Conservation (phyloP, 2,888 invertebrate genomes). For the Psococerastis gibbosa region DNA sequence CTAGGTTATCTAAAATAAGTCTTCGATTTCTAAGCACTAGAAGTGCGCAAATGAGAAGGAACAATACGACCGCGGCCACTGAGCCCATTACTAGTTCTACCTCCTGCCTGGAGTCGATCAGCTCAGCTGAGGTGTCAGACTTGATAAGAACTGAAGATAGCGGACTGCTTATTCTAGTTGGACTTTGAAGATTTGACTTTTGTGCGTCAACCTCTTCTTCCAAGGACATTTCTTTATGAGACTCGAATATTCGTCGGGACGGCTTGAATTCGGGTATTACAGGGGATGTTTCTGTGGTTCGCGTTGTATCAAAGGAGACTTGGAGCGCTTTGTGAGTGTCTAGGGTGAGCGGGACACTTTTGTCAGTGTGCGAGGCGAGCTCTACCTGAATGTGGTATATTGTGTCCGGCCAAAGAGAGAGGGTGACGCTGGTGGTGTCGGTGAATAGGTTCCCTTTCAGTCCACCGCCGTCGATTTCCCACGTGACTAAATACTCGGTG, state of each 20-base stretch:
- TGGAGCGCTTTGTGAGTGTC: constrained; percentile 7
- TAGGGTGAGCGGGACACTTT: constrained; percentile 1
- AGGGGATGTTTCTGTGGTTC: not conserved
- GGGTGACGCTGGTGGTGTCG: constrained; percentile 56
- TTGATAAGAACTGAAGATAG: not conserved
- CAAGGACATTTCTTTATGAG: not conserved
- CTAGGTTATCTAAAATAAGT: not conserved
- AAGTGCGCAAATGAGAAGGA: constrained; percentile 2
- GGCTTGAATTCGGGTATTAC: constrained; percentile 3
- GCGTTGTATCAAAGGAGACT: constrained; percentile 2
- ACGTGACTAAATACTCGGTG: constrained; percentile 58
- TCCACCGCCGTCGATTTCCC: constrained; percentile 68
- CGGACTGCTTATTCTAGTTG: constrained; percentile 2
- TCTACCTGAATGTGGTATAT: constrained; percentile 59
- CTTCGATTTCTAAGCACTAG: not conserved
- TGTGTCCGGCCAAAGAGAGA: constrained; percentile 65
- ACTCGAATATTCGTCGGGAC: constrained; percentile 5
- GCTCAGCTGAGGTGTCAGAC: not conserved
- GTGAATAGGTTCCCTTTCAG: constrained; percentile 65
- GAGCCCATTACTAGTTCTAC: constrained; percentile 5
- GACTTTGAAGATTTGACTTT: constrained; percentile 2
- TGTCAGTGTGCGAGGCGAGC: constrained; percentile 2
- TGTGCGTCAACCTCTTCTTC: constrained; percentile 3
- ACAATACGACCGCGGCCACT: constrained; percentile 2
- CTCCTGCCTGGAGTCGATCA: constrained; percentile 3